Conservation (phyloP, 2,888 invertebrate species). For the Clostera curtula region DNA sequence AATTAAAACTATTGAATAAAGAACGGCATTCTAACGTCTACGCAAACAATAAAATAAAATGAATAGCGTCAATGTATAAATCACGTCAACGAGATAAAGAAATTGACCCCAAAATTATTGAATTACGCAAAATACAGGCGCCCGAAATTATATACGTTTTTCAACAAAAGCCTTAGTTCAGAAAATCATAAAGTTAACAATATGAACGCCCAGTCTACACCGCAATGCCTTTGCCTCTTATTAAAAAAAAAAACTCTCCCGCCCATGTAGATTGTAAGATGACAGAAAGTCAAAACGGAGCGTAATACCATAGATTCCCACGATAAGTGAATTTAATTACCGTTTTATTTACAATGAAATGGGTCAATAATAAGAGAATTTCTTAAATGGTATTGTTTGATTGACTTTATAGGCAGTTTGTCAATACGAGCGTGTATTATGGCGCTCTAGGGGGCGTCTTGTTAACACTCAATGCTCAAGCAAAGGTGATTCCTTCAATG, state of each 20-base stretch:
- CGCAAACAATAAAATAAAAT: too few relatives aligned
- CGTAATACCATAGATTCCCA: slow-evolving; percentile 66
- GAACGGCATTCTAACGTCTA: too few relatives aligned
- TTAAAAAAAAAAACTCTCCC: slow-evolving; percentile 38
- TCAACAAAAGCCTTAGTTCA: slow-evolving; percentile 26
- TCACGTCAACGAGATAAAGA: slow-evolving; percentile 9
- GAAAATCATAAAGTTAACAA: slow-evolving; percentile 39
- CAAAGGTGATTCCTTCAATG: slow-evolving; percentile 43
- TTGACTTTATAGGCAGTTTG: slow-evolving; percentile 69
- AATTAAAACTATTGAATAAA: too few relatives aligned
- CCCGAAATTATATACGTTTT: slow-evolving; percentile 24
- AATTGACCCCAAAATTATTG: slow-evolving; percentile 13
- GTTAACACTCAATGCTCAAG: slow-evolving; percentile 36
- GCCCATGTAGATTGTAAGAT: slow-evolving; percentile 50
- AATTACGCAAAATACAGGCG: slow-evolving; percentile 16
- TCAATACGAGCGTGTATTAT: slow-evolving; percentile 55
- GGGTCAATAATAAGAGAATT: slow-evolving; percentile 64
- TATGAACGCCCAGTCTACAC: slow-evolving; percentile 43
- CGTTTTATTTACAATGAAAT: slow-evolving; percentile 65
- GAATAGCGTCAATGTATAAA: background rate
- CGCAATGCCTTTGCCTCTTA: slow-evolving; percentile 31
- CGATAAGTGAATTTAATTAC: slow-evolving; percentile 67
- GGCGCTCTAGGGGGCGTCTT: slow-evolving; percentile 43
- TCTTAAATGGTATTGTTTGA: slow-evolving; percentile 59
- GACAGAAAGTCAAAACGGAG: slow-evolving; percentile 54